Percentiles rank a stretch among this genome's conserved stretches.
phyloP scores from a whole-genome alignment of 2,888 invertebrate genomes.

The Galeruca laticollis region DNA sequence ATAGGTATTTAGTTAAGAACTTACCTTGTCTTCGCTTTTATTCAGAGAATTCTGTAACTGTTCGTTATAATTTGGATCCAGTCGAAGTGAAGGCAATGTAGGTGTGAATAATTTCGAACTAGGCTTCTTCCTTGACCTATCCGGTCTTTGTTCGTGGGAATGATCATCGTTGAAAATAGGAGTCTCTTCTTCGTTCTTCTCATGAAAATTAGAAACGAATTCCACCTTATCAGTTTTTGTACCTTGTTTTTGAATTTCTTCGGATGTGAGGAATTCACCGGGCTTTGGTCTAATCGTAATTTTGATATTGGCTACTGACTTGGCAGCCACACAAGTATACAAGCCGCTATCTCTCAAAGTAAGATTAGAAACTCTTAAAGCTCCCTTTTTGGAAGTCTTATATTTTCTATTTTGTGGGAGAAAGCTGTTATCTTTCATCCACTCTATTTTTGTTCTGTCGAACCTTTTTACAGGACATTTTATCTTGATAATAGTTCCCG shows the following conservation, averaged over 20 bases:
- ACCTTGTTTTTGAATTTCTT: constrained; percentile 73
- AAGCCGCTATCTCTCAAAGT: constrained; percentile 85
- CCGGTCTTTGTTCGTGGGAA: constrained; percentile 75
- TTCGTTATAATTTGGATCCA: constrained; percentile 54
- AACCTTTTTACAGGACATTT: constrained; percentile 92
- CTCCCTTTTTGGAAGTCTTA: constrained; percentile 92
- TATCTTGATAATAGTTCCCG: constrained; percentile 92
- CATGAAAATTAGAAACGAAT: constrained; percentile 57
- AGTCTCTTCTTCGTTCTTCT: constrained; percentile 63
- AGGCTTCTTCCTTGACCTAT: constrained; percentile 61
- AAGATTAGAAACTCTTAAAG: constrained; percentile 85
- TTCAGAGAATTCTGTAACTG: constrained; percentile 58
- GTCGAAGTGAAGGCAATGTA: constrained; percentile 58
- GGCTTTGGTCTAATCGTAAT: constrained; percentile 85
- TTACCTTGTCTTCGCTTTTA: constrained; percentile 46
- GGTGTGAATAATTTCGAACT: constrained; percentile 60
- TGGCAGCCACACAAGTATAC: constrained; percentile 88
- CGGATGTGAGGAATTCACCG: constrained; percentile 82
- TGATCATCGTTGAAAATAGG: constrained; percentile 71
- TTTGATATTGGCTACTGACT: constrained; percentile 83
- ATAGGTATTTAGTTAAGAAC: too few species aligned
- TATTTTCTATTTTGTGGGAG: constrained; percentile 84
- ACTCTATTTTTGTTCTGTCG: constrained; percentile 85
- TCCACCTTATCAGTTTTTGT: constrained; percentile 59
- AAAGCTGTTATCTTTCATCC: constrained; percentile 88